These are phyloP conservation scores for Pachypeltis micranthus DNA, from an alignment of 1,140 invertebrate species.

Conservation along the genomic window DNA sequence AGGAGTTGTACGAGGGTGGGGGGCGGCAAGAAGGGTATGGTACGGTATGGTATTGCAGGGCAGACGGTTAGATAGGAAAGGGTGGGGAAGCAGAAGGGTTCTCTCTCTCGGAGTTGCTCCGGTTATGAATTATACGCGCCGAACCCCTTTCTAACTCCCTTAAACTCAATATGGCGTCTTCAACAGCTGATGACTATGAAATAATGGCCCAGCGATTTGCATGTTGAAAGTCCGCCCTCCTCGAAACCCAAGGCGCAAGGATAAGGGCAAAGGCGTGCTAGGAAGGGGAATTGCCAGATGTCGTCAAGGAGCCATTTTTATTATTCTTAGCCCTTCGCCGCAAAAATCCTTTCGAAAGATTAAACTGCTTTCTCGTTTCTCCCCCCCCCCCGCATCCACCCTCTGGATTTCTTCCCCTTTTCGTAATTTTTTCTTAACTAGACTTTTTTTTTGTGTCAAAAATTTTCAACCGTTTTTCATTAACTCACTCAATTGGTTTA, in stretches of 20 bases:
- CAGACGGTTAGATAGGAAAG: background rate
- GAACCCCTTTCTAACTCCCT: conserved; percentile 13
- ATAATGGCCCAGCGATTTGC: conserved; percentile 24
- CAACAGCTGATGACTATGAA: conserved; percentile 26
- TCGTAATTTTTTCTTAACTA: background rate
- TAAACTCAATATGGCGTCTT: conserved; percentile 23
- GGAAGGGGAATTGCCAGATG: conserved; percentile 16
- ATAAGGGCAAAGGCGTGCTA: background rate
- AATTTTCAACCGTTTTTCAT: too few relatives aligned
- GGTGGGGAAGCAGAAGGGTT: background rate
- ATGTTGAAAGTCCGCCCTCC: conserved; percentile 17
- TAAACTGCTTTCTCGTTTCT: background rate
- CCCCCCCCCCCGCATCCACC: background rate
- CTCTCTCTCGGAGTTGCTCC: background rate
- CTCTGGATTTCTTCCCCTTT: background rate
- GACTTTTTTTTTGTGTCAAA: conserved; percentile 1
- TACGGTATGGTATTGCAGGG: too few relatives aligned
- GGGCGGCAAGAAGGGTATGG: too few relatives aligned
- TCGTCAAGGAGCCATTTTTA: conserved; percentile 23
- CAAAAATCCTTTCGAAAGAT: conserved; percentile 8
- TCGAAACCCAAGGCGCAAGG: background rate
- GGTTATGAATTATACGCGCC: conserved; percentile 18
- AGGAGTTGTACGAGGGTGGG: too few relatives aligned
- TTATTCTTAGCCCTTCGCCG: conserved; percentile 14
- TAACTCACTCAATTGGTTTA: too few relatives aligned